phyloP scores from a whole-genome alignment of 2,888 invertebrate species.

The Chrysomela aeneicollis region DNA sequence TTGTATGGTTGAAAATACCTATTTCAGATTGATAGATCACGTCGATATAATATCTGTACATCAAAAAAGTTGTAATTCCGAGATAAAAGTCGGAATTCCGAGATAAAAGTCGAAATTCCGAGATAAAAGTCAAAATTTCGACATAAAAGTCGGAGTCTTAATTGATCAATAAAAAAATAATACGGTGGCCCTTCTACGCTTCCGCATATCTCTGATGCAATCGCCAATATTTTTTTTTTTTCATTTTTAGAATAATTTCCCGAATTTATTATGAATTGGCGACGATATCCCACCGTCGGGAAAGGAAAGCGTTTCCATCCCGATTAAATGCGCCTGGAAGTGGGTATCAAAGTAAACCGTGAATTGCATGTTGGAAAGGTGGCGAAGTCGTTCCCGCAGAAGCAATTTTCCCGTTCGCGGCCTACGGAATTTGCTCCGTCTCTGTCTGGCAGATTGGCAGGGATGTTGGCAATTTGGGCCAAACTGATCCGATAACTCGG shows the following conservation, averaged over 20 bases:
- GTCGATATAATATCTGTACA: too few species aligned
- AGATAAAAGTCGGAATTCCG: too few species aligned
- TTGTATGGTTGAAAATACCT: too few species aligned
- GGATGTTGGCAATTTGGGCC: slow-evolving; percentile 60
- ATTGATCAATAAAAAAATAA: too few species aligned
- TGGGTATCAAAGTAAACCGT: slow-evolving; percentile 53
- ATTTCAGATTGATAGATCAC: too few species aligned
- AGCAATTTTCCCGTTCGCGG: slow-evolving; percentile 58
- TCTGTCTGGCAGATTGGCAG: slow-evolving; percentile 53
- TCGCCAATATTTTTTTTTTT: not conserved
- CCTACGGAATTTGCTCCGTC: slow-evolving; percentile 53
- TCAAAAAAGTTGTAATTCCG: too few species aligned
- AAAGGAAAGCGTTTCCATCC: slow-evolving; percentile 33
- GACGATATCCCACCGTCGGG: slow-evolving; percentile 4
- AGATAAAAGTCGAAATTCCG: too few species aligned
- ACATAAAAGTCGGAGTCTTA: too few species aligned
- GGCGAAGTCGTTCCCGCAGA: slow-evolving; percentile 49
- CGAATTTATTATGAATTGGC: not conserved
- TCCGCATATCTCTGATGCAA: too few species aligned
- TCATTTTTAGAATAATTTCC: not conserved
- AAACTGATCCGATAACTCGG: slow-evolving; percentile 60
- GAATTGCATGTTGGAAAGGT: slow-evolving; percentile 50
- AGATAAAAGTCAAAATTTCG: too few species aligned
- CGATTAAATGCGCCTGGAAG: slow-evolving; percentile 51
- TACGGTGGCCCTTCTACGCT: too few species aligned